These are phyloP conservation scores for Hippocampus mohnikei DNA, from an alignment of 2,113 vertebrate species.

Conservation along the genomic window DNA sequence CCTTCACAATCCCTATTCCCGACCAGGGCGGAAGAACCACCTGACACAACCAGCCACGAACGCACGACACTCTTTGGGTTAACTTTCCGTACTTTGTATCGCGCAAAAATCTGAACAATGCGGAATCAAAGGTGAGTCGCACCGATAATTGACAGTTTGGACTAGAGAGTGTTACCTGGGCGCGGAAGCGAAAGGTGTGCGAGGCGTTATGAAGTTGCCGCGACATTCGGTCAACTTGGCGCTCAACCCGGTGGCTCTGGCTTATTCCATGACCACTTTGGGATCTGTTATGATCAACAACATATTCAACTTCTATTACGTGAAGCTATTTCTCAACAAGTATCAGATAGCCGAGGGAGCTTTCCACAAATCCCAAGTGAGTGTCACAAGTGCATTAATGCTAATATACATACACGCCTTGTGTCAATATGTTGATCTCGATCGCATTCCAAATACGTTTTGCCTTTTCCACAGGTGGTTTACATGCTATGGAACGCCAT, in stretches of 20 bases:
- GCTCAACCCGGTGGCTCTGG: conserved; percentile 72
- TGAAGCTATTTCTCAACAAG: conserved; percentile 84
- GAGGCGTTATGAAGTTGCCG: conserved; percentile 39
- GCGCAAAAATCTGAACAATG: not conserved
- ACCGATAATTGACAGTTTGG: not conserved
- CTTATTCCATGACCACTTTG: conserved; percentile 85
- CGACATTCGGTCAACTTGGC: conserved; percentile 42
- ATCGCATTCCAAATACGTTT: no score
- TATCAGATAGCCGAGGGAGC: conserved; percentile 83
- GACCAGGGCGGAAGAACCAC: not conserved
- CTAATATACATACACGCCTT: not conserved
- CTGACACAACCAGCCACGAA: not conserved
- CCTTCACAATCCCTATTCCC: not conserved
- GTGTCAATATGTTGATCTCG: not conserved
- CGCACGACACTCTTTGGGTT: not conserved
- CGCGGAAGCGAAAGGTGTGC: conserved; percentile 15
- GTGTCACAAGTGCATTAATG: conserved; percentile 5
- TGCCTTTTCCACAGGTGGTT: conserved; percentile 68
- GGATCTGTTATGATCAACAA: conserved; percentile 86
- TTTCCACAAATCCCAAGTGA: conserved; percentile 85
- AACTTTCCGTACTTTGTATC: not conserved
- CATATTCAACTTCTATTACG: conserved; percentile 89
- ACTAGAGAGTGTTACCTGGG: not conserved
- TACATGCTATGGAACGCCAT: conserved; percentile 89
- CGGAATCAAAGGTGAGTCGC: not conserved